Percentiles rank a stretch among this genome's conserved stretches.
These are phyloP conservation scores for Bombus breviceps DNA, from an alignment of 1,140 invertebrate species.

Conservation along the genomic window DNA sequence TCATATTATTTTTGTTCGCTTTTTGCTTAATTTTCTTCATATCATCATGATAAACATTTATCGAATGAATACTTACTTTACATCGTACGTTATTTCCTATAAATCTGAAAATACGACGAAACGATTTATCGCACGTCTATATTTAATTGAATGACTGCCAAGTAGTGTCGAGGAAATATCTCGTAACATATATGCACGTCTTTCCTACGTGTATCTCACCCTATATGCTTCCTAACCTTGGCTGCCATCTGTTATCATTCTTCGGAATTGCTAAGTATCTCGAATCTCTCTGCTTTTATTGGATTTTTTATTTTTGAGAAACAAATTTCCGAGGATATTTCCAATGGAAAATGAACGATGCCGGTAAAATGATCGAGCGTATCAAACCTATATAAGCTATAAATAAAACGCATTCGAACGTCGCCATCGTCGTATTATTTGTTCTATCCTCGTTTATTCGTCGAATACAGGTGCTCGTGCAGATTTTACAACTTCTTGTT, in stretches of 20 bases:
- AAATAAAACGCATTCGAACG: background rate
- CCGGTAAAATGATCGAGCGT: background rate
- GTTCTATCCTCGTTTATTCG: background rate
- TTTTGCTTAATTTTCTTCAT: background rate
- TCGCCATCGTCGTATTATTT: too few relatives aligned
- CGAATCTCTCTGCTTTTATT: background rate
- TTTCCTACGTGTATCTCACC: background rate
- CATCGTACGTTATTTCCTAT: background rate
- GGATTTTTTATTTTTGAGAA: too few relatives aligned
- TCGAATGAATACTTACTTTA: too few relatives aligned
- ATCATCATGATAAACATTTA: background rate
- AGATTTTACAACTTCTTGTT: background rate
- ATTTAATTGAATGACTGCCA: background rate
- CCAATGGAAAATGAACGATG: too few relatives aligned
- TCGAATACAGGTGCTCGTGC: background rate
- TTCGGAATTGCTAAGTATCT: background rate
- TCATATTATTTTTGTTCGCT: too few relatives aligned
- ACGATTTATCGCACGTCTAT: background rate
- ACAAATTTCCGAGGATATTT: background rate
- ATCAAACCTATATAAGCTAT: background rate
- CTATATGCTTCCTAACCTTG: background rate
- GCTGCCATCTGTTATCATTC: constrained; percentile 29
- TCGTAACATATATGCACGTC: background rate
- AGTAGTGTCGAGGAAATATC: background rate
- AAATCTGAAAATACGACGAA: background rate